phyloP scores from a whole-genome alignment of 2,888 invertebrate species.

The Caenorhabditis sp. region DNA sequence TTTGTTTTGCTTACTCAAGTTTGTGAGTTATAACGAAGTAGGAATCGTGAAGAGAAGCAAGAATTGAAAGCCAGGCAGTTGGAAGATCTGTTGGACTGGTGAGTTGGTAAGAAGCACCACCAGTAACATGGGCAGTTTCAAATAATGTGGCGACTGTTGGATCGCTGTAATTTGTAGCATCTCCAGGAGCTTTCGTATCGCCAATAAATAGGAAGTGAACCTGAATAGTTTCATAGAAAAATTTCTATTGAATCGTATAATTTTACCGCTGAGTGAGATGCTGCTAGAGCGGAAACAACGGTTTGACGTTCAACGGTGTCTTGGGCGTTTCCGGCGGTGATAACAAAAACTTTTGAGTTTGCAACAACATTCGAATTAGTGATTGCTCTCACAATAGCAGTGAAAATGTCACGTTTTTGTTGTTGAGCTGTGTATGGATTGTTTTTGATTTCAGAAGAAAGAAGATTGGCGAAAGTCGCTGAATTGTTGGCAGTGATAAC shows the following conservation, averaged over 20 bases:
- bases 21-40: conserved; percentile 43
- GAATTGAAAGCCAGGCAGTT: conserved; percentile 25
- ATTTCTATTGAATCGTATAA: too few species aligned
- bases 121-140: conserved; percentile 48
- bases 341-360: conserved; percentile 35
- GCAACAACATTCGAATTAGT: conserved; percentile 16
- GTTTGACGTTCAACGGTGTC: conserved; percentile 31
- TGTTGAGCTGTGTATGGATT: conserved; percentile 33
- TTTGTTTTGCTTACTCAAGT: conserved; percentile 20
- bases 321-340: conserved; percentile 41
- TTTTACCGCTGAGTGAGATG: conserved; percentile 23
- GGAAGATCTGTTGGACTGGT: conserved; percentile 18
- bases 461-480: conserved; percentile 13
- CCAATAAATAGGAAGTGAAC: conserved; percentile 51
- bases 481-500: conserved; percentile 26
- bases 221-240: conserved; percentile 19
- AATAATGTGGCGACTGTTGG: conserved; percentile 42
- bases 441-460: conserved; percentile 19
- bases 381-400: conserved; percentile 24
- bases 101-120: conserved; percentile 51
- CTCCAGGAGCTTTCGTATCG: conserved; percentile 49
- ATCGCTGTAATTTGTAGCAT: conserved; percentile 38
- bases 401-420: conserved; percentile 41
- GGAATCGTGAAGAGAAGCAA: conserved; percentile 26
- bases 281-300: conserved; percentile 30